phyloP scores from a whole-genome alignment of 2,888 invertebrate genomes.

The Osedax fenrisi region DNA sequence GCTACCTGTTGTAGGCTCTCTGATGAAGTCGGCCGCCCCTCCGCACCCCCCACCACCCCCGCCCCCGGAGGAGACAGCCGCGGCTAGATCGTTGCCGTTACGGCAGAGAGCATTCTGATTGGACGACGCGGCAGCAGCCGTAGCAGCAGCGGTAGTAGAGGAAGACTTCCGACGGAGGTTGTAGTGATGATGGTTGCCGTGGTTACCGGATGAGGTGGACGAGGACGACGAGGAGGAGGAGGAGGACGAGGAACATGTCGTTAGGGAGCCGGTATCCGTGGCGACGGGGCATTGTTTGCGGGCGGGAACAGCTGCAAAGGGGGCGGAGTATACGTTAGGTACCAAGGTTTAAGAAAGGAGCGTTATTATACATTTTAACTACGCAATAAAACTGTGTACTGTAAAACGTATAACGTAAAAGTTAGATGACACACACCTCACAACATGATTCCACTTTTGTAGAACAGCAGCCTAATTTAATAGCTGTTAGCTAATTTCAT shows the following conservation, averaged over 20 bases:
- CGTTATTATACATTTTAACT: too few species aligned
- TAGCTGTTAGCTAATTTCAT: too few species aligned
- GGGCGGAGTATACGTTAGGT: too few species aligned
- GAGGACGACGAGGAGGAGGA: background rate
- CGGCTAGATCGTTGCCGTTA: background rate
- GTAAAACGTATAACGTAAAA: too few species aligned
- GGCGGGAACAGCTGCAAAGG: background rate
- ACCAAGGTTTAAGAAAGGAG: too few species aligned
- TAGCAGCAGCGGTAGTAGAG: conserved; percentile 10
- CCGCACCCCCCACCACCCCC: background rate
- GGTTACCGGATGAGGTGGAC: too few species aligned
- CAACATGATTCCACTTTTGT: too few species aligned
- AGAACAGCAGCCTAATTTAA: too few species aligned
- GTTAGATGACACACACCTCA: too few species aligned
- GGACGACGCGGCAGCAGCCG: background rate
- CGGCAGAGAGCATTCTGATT: background rate
- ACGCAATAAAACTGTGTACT: too few species aligned
- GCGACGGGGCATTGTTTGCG: background rate
- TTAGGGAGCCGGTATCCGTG: conserved; percentile 6
- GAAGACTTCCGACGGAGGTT: conserved; percentile 33
- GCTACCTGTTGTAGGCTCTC: background rate
- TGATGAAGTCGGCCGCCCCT: background rate
- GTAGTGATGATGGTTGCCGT: conserved; percentile 27
- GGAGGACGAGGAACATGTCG: background rate
- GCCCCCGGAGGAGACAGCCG: background rate